Evolutionary conservation across 1,140 invertebrate genomes (phyloP), one percentile per base, ranked within the genome.

Genomic region (Drosophila ambigua): DNA sequence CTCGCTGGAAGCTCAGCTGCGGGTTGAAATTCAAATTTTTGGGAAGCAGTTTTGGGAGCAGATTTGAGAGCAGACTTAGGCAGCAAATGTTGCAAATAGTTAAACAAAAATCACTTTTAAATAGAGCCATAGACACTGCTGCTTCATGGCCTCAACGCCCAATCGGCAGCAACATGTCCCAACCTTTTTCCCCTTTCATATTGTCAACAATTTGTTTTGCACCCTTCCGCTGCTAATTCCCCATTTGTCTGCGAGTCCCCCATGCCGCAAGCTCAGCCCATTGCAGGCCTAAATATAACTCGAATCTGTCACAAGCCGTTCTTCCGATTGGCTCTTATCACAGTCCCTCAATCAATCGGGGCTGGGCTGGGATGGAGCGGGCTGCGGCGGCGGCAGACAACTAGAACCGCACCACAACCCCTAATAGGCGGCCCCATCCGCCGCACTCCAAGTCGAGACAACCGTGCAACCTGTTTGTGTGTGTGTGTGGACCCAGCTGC

Each of bases 381-480:
- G 0, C 2, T 24, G 20, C 2, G 20, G 20, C 20, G 20, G 1
- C 20, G 66, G 61, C 43, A 60, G 76, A 72, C 79, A 84, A 79
- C 81, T 84, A 63, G 54, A 83, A 84, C 76, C 66, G 53, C 67
- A 64, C 77, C 73, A 63, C 73, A 84, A 67, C 82, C 81, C 67
- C 82, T 77, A 81, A 81, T 81, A 72, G 81, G 78, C 78, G 68
- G 60, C 49, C 62, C 62, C 65, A 73, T 55, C 72, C 63, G 77
- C 72, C 72, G 51, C 55, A 68, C 23, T 66, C 8, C 11, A 41
- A 26, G 52, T 16, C 39, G 60, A 57, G 51, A 49, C 48, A 65
- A 48, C 48, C 43, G 43, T 46, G 24, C 65, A 65, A 65, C 60
- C 66, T n/a, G 31, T 8, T 7, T 31, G 31, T 31, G 31, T 31